phyloP scores from a whole-genome alignment of 2,888 invertebrate genomes.

The Pterostichus niger region DNA sequence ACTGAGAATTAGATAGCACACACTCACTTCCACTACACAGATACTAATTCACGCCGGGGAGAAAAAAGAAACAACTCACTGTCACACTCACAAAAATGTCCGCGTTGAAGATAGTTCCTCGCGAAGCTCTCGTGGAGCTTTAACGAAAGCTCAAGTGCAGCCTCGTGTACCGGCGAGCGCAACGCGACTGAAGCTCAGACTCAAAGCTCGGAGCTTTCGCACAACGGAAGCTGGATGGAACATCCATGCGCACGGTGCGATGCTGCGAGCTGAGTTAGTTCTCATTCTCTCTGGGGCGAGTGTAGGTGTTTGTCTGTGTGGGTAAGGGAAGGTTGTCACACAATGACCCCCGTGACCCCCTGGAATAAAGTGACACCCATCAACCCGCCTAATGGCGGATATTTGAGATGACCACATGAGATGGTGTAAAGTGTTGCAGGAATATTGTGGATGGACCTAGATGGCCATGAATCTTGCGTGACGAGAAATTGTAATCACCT shows the following conservation, averaged over 20 bases:
- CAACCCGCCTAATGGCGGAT: conserved; percentile 37
- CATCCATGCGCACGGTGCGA: background rate
- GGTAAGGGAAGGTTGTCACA: conserved; percentile 7
- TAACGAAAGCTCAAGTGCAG: conserved; percentile 13
- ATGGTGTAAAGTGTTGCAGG: conserved; percentile 1
- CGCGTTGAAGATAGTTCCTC: background rate
- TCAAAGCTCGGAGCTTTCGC: conserved; percentile 46
- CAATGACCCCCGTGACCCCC: conserved; percentile 22
- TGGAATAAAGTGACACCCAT: conserved; percentile 39
- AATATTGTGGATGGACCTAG: background rate
- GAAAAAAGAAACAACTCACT: background rate
- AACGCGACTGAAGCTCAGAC: conserved; percentile 57
- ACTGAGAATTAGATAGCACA: background rate
- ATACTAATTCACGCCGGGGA: too few relatives aligned
- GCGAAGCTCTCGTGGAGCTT: conserved; percentile 39
- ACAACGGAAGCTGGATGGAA: conserved; percentile 41
- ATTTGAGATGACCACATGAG: conserved; percentile 36
- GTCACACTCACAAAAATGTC: conserved; percentile 8
- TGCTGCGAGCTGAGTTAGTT: background rate
- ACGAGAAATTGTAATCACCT: too few relatives aligned
- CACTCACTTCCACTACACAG: background rate
- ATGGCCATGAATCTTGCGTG: too few relatives aligned
- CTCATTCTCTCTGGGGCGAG: background rate
- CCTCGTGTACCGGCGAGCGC: conserved; percentile 58
- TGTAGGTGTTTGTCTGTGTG: conserved; percentile 41